A percentile compares a stretch with the other conserved stretches of the same genome.
phyloP scores from a whole-genome alignment of 2,888 invertebrate species.

The Campoplex nolae region DNA sequence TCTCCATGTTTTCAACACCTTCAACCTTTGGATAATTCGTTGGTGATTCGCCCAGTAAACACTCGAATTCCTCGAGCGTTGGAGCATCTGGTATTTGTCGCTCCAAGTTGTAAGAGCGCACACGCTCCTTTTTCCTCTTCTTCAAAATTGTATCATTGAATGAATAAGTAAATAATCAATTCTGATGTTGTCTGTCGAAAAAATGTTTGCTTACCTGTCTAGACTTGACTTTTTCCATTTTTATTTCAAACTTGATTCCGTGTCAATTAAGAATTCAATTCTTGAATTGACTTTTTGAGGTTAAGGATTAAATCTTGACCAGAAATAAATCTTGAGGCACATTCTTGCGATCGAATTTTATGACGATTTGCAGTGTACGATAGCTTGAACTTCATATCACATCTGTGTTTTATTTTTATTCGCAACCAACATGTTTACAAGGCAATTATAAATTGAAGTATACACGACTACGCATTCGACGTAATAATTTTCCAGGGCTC shows the following conservation, averaged over 20 bases:
- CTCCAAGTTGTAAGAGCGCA: slow-evolving; percentile 74
- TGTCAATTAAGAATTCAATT: not conserved
- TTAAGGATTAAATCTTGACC: slow-evolving; percentile 3
- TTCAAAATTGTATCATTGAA: slow-evolving; percentile 57
- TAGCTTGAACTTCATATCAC: slow-evolving; percentile 24
- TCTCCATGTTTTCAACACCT: slow-evolving; percentile 83
- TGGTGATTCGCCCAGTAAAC: slow-evolving; percentile 82
- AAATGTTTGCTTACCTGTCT: slow-evolving; percentile 54
- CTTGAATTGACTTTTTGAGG: not conserved
- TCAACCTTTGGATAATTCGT: slow-evolving; percentile 82
- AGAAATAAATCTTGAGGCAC: not conserved
- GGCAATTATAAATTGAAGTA: not conserved
- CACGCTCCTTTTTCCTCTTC: slow-evolving; percentile 80
- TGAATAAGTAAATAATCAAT: not conserved
- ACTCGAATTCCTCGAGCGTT: slow-evolving; percentile 83
- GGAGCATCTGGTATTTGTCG: slow-evolving; percentile 82
- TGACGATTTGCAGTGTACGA: not conserved
- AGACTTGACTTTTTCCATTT: slow-evolving; percentile 39
- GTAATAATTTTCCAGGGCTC: not conserved
- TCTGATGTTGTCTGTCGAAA: not conserved
- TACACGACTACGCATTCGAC: slow-evolving; percentile 16
- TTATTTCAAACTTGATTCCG: not conserved
- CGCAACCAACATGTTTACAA: not conserved
- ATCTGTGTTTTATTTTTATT: slow-evolving; percentile 22
- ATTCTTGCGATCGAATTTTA: not conserved